Percentiles rank a stretch among this genome's conserved stretches.
Evolutionary conservation across 1,140 invertebrate species (phyloP).

Genomic region (Drosophila novamexicana): DNA sequence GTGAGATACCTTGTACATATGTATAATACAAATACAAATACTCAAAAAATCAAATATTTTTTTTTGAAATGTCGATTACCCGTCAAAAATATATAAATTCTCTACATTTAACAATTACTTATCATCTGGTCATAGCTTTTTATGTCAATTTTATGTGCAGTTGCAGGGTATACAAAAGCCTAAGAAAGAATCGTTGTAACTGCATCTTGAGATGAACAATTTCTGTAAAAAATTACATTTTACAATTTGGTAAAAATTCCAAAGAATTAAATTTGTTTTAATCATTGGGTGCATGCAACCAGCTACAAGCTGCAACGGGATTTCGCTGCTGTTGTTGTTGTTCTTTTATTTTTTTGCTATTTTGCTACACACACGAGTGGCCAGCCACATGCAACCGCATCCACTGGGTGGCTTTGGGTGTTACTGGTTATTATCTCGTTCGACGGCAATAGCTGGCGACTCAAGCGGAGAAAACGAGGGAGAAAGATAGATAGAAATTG

Average conservation of each 20-base stretch:
- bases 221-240: conserved; percentile 74
- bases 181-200: conserved; percentile 68
- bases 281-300: conserved; percentile 77
- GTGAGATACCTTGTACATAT: not conserved
- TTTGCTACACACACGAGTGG: conserved; percentile 53
- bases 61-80: too few relatives aligned
- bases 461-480: not conserved
- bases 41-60: too few relatives aligned
- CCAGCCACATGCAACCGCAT: conserved; percentile 35
- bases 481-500: conserved; percentile 1
- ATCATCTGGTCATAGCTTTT: not conserved
- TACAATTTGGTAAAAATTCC: conserved; percentile 74
- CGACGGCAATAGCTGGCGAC: conserved; percentile 55
- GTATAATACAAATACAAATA: too few relatives aligned
- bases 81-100: too few relatives aligned
- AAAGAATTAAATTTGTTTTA: conserved; percentile 78
- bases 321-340: conserved; percentile 11
- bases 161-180: conserved; percentile 9
- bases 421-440: conserved; percentile 65
- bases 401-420: conserved; percentile 61
- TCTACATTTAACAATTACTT: not conserved
- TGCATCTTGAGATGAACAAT: conserved; percentile 62
- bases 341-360: too few relatives aligned
- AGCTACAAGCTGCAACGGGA: conserved; percentile 42
- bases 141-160: not conserved